Evolutionary conservation across 2,797 vertebrate genomes (phyloP), one percentile per base, ranked within the genome.

Genomic region (Chelon auratus): DNA sequence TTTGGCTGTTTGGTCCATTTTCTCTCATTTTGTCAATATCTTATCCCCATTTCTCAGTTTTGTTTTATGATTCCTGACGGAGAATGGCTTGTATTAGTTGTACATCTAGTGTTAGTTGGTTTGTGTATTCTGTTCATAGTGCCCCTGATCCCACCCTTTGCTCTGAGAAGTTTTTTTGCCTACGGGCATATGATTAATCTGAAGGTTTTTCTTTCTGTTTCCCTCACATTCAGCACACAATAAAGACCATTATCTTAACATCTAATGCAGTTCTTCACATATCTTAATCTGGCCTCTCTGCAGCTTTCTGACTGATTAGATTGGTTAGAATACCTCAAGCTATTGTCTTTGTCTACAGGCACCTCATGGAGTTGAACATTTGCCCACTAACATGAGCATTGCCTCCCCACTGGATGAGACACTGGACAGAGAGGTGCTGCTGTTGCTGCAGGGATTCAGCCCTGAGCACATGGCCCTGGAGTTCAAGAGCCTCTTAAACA

Each of bases 401-500:
- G 77, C 79, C 3, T 90, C 93, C 0, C 69, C 91, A 0, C 77
- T 96, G 77, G 96, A 96, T 54, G 89, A 93, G 81, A 94, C 92
- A 0, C 83, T 96, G 87, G 95, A 96, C 81, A 92, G 84, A 76
- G 96, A 96, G 73, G 94, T 95, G 63, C 84, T 95, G 15, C 39
- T 95, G 61, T 88, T 97, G 69, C 86, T 96, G 26, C 95, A 95
- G 78, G 94, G 94, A 8, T 91, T 94, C 9, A 93, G 68, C 54
- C 91, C 92, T 12, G 94, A 96, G 20, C 90, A 92, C 30, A 84
- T 85, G 6, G 91, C 92, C 52, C 77, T 91, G 55, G 94, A 95
- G 70, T 95, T 96, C 78, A 94, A 87, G 80, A 66, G 55, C 33
- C 63, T 91, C 2, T 61, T 96, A 12, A 83, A 80, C 75, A 94